Percentiles rank a stretch among this genome's conserved stretches.
Conservation (phyloP, 2,888 invertebrate species). For the Sphinx pinastri region DNA sequence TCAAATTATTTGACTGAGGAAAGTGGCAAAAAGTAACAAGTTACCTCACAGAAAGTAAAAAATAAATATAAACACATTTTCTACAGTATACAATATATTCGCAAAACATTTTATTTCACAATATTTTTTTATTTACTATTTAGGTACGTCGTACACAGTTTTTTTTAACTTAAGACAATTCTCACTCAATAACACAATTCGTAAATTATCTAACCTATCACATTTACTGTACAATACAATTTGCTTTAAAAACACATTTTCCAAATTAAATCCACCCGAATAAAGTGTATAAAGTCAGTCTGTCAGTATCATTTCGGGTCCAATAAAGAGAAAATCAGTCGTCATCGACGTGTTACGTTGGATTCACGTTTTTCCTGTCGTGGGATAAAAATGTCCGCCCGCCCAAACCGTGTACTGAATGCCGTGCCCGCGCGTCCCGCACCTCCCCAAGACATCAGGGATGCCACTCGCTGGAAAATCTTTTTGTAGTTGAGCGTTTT, state of each 20-base stretch:
- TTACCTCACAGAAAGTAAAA: too few species aligned
- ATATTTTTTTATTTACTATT: neutral
- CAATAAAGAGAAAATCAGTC: slow-evolving; percentile 63
- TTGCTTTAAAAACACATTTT: neutral
- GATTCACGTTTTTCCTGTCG: slow-evolving; percentile 62
- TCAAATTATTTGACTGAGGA: too few species aligned
- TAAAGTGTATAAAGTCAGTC: slow-evolving; percentile 1
- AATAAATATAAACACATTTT: too few species aligned
- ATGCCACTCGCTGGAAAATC: neutral
- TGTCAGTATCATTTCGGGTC: slow-evolving; percentile 19
- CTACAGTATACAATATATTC: too few species aligned
- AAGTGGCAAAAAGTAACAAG: too few species aligned
- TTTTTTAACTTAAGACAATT: too few species aligned
- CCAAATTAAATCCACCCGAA: neutral
- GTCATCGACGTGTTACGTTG: slow-evolving; percentile 58
- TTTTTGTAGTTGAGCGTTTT: slow-evolving; percentile 24
- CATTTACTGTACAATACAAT: neutral
- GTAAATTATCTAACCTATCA: too few species aligned
- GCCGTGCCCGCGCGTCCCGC: slow-evolving; percentile 43
- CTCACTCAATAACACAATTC: too few species aligned
- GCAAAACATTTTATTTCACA: neutral
- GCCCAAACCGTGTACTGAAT: slow-evolving; percentile 76
- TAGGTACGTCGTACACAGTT: too few species aligned
- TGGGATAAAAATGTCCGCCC: slow-evolving; percentile 75
- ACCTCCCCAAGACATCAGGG: slow-evolving; percentile 21